Conservation (phyloP, 2,888 invertebrate genomes). For the Tipula helvola region DNA sequence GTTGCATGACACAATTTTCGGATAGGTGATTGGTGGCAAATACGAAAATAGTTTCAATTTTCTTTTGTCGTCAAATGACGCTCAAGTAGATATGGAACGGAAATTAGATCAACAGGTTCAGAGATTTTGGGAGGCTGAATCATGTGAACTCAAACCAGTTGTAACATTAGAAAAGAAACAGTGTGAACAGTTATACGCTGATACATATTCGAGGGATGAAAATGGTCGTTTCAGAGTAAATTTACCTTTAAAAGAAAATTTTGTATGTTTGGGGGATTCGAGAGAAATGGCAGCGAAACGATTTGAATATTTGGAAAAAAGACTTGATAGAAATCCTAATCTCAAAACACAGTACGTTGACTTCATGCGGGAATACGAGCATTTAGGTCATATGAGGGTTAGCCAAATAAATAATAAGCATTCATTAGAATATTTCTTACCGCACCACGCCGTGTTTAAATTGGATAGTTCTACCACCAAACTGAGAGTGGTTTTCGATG, state of each 20-base stretch:
- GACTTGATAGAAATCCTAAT: too few species aligned
- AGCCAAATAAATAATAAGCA: too few species aligned
- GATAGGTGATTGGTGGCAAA: not conserved
- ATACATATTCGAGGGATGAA: not conserved
- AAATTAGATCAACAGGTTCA: not conserved
- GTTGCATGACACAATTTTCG: not conserved
- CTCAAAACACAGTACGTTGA: too few species aligned
- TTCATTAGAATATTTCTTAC: not conserved
- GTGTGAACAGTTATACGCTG: not conserved
- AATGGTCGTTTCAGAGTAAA: not conserved
- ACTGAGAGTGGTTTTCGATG: conserved; percentile 15
- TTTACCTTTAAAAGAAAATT: not conserved
- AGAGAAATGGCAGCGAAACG: not conserved
- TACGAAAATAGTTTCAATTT: not conserved
- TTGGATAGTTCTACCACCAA: conserved; percentile 11
- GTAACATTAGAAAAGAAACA: too few species aligned
- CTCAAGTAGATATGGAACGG: not conserved
- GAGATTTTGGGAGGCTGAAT: not conserved
- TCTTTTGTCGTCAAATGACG: not conserved
- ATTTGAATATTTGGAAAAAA: too few species aligned
- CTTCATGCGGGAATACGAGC: not conserved
- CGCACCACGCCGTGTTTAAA: not conserved
- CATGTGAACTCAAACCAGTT: not conserved
- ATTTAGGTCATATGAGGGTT: not conserved
- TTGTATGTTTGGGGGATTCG: not conserved